A percentile compares a stretch with the other conserved stretches of the same genome.
Conservation (phyloP, 2,113 vertebrate genomes). For the Tetraodon nigroviridis region DNA sequence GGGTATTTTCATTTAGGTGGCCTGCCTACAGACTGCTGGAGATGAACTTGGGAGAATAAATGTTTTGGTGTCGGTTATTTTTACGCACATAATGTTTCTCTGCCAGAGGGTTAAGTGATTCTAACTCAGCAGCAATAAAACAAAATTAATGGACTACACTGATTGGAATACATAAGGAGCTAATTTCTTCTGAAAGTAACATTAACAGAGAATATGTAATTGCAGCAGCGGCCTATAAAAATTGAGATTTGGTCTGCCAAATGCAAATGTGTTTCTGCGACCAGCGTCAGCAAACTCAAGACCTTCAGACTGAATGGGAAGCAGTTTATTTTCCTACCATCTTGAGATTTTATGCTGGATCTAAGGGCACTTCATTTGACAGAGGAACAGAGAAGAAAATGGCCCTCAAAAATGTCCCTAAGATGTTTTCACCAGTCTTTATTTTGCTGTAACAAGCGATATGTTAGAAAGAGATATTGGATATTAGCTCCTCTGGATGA, state of each 20-base stretch:
- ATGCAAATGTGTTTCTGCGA: conserved; percentile 67
- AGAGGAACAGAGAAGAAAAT: too few relatives aligned
- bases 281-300: conserved; percentile 59
- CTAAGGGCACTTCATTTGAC: not conserved
- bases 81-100: conserved; percentile 68
- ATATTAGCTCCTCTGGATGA: too few relatives aligned
- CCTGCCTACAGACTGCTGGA: conserved; percentile 32
- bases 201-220: conserved; percentile 76
- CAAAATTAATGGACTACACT: conserved; percentile 77
- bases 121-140: conserved; percentile 81
- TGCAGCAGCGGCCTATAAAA: conserved; percentile 73
- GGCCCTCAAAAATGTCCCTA: too few relatives aligned
- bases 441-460: too few relatives aligned
- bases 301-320: conserved; percentile 42
- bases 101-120: conserved; percentile 74
- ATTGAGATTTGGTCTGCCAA: conserved; percentile 71
- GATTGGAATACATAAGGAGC: conserved; percentile 73
- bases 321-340: conserved; percentile 22
- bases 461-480: too few relatives aligned
- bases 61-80: conserved; percentile 76
- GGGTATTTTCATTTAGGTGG: conserved; percentile 58
- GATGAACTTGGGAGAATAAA: conserved; percentile 67
- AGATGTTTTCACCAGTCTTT: too few relatives aligned
- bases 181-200: conserved; percentile 74
- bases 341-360: conserved; percentile 31